phyloP scores from a whole-genome alignment of 1,140 invertebrate genomes.

The Trichonephila clavipes region DNA sequence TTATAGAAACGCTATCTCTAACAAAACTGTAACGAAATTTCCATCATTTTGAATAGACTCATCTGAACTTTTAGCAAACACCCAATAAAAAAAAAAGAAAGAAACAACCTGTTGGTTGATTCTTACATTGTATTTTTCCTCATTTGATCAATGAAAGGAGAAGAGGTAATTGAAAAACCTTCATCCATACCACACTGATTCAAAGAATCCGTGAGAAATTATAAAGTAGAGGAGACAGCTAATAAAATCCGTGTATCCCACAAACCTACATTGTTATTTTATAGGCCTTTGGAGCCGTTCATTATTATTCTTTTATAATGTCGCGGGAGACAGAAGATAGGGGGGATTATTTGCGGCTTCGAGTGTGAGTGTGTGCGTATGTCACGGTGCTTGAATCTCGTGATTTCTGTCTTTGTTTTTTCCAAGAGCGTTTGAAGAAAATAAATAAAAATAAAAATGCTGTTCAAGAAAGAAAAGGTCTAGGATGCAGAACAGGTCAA shows the following conservation, averaged over 20 bases:
- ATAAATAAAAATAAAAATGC: neutral
- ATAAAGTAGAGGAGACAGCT: neutral
- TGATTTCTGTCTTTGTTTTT: conserved; percentile 33
- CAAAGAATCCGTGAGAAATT: conserved; percentile 34
- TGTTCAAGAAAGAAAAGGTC: neutral
- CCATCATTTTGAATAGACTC: neutral
- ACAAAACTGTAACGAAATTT: neutral
- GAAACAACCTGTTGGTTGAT: neutral
- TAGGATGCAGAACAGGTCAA: neutral
- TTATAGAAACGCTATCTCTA: neutral
- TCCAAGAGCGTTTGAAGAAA: neutral
- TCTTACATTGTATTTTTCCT: neutral
- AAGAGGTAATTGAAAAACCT: neutral
- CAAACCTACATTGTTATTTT: conserved; percentile 50
- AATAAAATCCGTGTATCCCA: conserved; percentile 12
- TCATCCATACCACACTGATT: neutral
- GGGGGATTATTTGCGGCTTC: neutral
- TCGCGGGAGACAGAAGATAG: neutral
- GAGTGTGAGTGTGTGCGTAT: neutral
- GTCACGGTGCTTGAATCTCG: conserved; percentile 23
- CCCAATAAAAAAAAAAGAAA: neutral
- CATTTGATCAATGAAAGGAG: neutral
- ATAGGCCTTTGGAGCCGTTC: neutral
- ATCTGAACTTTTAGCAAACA: neutral
- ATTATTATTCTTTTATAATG: conserved; percentile 32